phyloP scores from a whole-genome alignment of 2,113 vertebrate species.

The Coptodon rendalli region DNA sequence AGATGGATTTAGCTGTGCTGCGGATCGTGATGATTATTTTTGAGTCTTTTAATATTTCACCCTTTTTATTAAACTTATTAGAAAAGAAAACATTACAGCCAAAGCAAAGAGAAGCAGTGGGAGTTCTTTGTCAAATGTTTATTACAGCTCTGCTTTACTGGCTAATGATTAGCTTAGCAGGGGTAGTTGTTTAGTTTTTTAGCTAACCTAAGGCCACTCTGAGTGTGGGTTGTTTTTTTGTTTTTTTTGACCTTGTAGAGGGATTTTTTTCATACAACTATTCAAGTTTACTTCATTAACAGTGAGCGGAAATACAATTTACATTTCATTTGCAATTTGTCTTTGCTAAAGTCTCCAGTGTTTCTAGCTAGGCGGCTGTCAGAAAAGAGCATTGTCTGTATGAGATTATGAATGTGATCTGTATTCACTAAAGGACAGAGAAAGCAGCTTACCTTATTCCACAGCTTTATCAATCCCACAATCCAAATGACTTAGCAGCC shows the following conservation, averaged over 20 bases:
- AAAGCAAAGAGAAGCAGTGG: not conserved
- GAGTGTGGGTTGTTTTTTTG: not conserved
- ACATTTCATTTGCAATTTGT: not conserved
- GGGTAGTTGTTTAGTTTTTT: not conserved
- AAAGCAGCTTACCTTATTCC: constrained; percentile 18
- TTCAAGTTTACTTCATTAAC: not conserved
- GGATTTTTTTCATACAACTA: not conserved
- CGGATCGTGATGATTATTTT: not conserved
- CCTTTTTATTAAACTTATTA: not conserved
- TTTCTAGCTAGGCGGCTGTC: not conserved
- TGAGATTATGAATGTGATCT: not conserved
- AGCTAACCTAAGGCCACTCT: not conserved
- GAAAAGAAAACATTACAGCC: not conserved
- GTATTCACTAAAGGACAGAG: constrained; percentile 10
- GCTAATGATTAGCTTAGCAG: not conserved
- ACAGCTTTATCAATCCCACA: constrained; percentile 15
- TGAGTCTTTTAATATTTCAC: not conserved
- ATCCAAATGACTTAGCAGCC: constrained; percentile 41
- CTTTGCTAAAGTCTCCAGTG: not conserved
- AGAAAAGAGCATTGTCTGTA: not conserved
- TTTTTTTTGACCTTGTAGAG: not conserved
- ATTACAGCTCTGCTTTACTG: not conserved
- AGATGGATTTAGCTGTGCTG: not conserved
- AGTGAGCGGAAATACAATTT: not conserved
- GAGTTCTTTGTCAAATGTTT: not conserved